Evolutionary conservation across 1,140 invertebrate genomes (phyloP).

Genomic region (Bicyclus anynana): DNA sequence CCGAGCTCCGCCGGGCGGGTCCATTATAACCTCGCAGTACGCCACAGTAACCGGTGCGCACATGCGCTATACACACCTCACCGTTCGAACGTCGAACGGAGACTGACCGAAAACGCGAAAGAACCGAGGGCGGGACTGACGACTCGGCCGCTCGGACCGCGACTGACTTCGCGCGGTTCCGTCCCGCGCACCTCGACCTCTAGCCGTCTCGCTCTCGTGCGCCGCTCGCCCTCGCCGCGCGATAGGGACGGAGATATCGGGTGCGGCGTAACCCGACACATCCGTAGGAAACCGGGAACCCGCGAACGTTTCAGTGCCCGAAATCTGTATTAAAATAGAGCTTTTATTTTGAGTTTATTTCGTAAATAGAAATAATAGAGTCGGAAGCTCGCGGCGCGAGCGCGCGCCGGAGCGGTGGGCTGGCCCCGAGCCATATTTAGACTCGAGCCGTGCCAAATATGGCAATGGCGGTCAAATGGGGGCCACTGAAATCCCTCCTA

Average conservation of each 20-base stretch:
- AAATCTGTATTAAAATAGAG: conserved; percentile 75
- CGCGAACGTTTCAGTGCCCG: conserved; percentile 67
- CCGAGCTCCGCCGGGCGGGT: conserved; percentile 87
- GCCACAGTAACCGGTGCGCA: conserved; percentile 78
- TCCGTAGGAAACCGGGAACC: conserved; percentile 68
- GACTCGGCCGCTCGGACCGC: conserved; percentile 73
- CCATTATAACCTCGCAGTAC: conserved; percentile 83
- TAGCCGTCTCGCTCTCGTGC: conserved; percentile 56
- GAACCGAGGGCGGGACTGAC: conserved; percentile 73
- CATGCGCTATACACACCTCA: conserved; percentile 68
- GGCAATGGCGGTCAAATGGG: conserved; percentile 84
- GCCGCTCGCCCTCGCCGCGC: conserved; percentile 9
- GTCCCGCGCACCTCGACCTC: conserved; percentile 60
- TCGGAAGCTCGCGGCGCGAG: conserved; percentile 73
- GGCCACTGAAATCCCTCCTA: conserved; percentile 83
- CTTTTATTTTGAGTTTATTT: conserved; percentile 76
- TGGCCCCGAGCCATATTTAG: conserved; percentile 86
- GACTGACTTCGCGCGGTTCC: conserved; percentile 72
- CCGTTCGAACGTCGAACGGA: conserved; percentile 71
- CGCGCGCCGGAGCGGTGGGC: conserved; percentile 75
- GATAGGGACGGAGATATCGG: conserved; percentile 42
- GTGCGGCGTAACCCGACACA: conserved; percentile 70
- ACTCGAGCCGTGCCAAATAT: conserved; percentile 84
- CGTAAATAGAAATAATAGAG: conserved; percentile 77
- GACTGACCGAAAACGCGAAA: conserved; percentile 69